Conservation (phyloP, 2,113 vertebrate species). For the Morone saxatilis region DNA sequence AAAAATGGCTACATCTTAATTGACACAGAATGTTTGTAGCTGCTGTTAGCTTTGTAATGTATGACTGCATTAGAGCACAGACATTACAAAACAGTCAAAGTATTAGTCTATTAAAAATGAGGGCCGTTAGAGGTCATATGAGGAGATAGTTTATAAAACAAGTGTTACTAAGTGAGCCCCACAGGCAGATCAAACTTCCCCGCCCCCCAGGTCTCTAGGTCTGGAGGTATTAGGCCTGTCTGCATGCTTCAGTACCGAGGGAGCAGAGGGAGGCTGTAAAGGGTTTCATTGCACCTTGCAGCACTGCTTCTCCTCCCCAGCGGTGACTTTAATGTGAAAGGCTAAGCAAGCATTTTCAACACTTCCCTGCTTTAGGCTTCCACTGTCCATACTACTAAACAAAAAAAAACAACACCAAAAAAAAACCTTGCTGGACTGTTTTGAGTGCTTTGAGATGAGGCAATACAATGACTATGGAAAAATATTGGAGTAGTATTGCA, state of each 20-base stretch:
- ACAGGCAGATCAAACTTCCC: conserved; percentile 25
- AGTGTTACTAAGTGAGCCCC: conserved; percentile 26
- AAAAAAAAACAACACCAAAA: neutral
- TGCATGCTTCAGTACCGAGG: conserved; percentile 41
- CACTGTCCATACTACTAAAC: conserved; percentile 5
- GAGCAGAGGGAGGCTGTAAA: conserved; percentile 42
- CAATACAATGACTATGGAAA: conserved; percentile 1
- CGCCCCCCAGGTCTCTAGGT: conserved; percentile 15
- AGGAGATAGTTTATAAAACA: conserved; percentile 34
- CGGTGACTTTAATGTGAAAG: conserved; percentile 61
- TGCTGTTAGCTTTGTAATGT: neutral
- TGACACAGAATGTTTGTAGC: conserved; percentile 15
- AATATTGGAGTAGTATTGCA: conserved; percentile 17
- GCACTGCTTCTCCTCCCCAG: conserved; percentile 47
- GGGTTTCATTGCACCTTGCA: conserved; percentile 60
- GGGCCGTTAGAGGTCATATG: conserved; percentile 17
- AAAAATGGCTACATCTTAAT: conserved; percentile 37
- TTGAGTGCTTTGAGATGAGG: conserved; percentile 31
- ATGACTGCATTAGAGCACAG: neutral
- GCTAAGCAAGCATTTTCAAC: conserved; percentile 69
- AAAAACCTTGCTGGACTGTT: conserved; percentile 23
- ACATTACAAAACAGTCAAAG: neutral
- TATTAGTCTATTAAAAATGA: neutral
- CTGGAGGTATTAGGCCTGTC: conserved; percentile 35
- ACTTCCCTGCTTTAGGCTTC: conserved; percentile 41